phyloP scores from a whole-genome alignment of 2,797 vertebrate genomes.

The Capromys pilorides region DNA sequence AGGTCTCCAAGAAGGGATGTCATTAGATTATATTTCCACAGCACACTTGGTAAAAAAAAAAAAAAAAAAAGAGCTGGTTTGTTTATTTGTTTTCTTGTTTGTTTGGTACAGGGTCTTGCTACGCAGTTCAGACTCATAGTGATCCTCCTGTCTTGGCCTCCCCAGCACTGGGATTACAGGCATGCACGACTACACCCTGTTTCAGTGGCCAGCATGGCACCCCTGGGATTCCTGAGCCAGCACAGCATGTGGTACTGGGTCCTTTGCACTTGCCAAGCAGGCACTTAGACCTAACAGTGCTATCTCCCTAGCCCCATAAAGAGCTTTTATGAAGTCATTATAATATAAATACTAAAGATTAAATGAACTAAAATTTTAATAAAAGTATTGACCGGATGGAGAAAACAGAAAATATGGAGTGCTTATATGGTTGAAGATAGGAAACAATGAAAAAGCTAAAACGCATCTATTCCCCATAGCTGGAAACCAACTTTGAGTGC shows the following conservation, averaged over 20 bases:
- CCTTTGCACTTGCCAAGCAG: too few species aligned
- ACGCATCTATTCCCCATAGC: background rate
- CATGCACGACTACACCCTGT: too few species aligned
- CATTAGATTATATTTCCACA: background rate
- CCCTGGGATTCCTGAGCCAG: too few species aligned
- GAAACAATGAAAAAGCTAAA: background rate
- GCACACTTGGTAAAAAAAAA: background rate
- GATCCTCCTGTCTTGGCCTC: too few species aligned
- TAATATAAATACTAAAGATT: background rate
- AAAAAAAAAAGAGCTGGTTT: background rate
- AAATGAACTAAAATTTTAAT: background rate
- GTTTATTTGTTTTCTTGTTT: too few species aligned
- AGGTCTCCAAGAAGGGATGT: background rate
- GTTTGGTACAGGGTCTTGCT: too few species aligned
- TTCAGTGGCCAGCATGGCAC: too few species aligned
- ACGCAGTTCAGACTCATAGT: too few species aligned
- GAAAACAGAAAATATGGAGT: background rate
- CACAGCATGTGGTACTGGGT: too few species aligned
- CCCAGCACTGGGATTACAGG: too few species aligned
- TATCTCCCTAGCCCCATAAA: background rate
- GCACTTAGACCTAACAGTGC: too few species aligned
- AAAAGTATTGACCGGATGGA: background rate
- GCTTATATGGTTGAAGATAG: background rate
- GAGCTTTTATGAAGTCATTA: background rate
- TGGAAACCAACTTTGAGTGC: background rate